A percentile compares a stretch with the other conserved stretches of the same genome.
These are phyloP conservation scores for Oreochromis grahami DNA, from an alignment of 2,797 vertebrate genomes.

Conservation along the genomic window DNA sequence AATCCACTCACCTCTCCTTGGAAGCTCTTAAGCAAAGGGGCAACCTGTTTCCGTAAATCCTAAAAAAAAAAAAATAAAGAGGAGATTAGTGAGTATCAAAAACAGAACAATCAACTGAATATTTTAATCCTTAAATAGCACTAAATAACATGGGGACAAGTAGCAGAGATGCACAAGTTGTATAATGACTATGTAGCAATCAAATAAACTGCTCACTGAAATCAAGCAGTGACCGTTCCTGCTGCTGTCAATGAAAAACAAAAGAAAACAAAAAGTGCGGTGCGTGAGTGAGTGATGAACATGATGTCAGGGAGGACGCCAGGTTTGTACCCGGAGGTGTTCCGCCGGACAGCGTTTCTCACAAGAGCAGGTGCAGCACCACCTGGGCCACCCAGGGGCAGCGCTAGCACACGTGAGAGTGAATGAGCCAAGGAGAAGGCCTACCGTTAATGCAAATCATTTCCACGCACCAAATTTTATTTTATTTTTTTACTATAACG, in stretches of 20 bases:
- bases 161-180: neutral
- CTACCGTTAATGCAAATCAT: slow-evolving; percentile 56
- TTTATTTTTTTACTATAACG: slow-evolving; percentile 30
- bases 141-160: neutral
- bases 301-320: slow-evolving; percentile 22
- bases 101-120: neutral
- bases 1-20: slow-evolving; percentile 92
- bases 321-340: slow-evolving; percentile 59
- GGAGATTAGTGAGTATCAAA: neutral
- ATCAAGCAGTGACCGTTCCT: neutral
- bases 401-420: slow-evolving; percentile 42
- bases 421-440: slow-evolving; percentile 32
- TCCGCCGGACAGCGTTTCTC: slow-evolving; percentile 42
- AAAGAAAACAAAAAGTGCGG: slow-evolving; percentile 1
- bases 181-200: neutral
- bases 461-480: neutral
- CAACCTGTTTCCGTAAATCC: slow-evolving; percentile 98
- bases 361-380: slow-evolving; percentile 74
- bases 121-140: neutral
- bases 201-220: slow-evolving; percentile 1
- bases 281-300: slow-evolving; percentile 53
- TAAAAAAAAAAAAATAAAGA: slow-evolving; percentile 40
- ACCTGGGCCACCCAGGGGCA: slow-evolving; percentile 75
- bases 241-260: slow-evolving; percentile 28
- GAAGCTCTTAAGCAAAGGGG: slow-evolving; percentile 98